Evolutionary conservation across 2,888 invertebrate genomes (phyloP), one percentile per base, ranked within the genome.

Genomic region (Pyralis farinalis): DNA sequence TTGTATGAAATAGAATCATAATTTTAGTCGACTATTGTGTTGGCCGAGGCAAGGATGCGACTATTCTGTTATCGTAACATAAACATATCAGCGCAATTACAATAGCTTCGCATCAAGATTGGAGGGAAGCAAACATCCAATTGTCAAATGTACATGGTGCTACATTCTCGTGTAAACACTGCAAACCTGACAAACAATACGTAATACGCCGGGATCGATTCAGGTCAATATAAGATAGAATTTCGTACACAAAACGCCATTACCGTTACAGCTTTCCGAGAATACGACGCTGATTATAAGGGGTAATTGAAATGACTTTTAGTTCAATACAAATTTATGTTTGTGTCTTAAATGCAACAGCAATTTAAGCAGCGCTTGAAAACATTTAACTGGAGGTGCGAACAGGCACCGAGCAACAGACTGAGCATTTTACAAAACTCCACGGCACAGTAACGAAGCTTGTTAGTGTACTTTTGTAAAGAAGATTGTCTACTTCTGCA

Each of bases 391-490:
- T 60, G 65, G 49, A 58, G 53, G 50, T 44, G 43, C 42, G 44
- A 49, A 55, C 49, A 46, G 44, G 43, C 42, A 40, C 59, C 51
- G 58, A 63, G 70, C 58, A 58, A 60, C 55, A 63, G 53, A 53
- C 58, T 52, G 49, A 43, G 58, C 69, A 59, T 75, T 78, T 73
- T 67, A 71, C 74, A 71, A 75, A 76, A 74, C 68, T 77, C 63
- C 54, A 42, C 44, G 44, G 59, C 62, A 54, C 63, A 53, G 60
- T 81, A 84, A 84, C 85, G 84, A 83, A 84, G 80, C 85, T 84
- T 81, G 84, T 86, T 86, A 85, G 77, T 60, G 69, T 69, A 70
- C 72, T 76, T 77, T 73, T 77, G 71, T 76, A 72, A 51, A 78
- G 81, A 66, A 75, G 73, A 78, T 78, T 80, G 82, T 78, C 78